Base-by-base conservation (phyloP, 1,140 invertebrate genomes). In the Drosophila rhopaloa region DNA sequence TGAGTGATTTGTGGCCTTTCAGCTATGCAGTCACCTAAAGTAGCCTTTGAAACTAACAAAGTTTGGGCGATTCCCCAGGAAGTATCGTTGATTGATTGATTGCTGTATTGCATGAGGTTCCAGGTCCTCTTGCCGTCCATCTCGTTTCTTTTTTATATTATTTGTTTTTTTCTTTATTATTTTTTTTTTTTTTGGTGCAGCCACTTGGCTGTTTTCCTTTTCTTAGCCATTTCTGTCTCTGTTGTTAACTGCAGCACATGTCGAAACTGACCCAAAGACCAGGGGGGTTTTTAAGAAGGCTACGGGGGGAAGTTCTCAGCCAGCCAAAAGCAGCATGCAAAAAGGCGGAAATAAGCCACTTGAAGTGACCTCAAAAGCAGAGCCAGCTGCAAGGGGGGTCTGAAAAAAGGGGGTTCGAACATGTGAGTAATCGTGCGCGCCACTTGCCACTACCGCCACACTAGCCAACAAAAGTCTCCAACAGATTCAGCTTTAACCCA, bases 261-360 rank as follows among this genome's bases (percentile, higher is more conserved):
- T 43, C 53, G 66, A 67, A 80, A 73, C 77, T 80, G 81, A 83
- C 80, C 80, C 63, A 63, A 55, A 55, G 47, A 19, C 14, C 19
- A 53, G 19, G n/a, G n/a, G 32, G 10, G 5, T 8, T 29, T 48
- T 29, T 7, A 7, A 6, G 32, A 8, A 27, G 16, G 54, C 38
- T 24, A n/a, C 51, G 5, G 29, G 9, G 54, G 16, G 38, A 13
- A 29, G 24, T 35, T 44, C 38, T 29, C 38, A 19, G 46, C 37
- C 46, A 32, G 51, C 53, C 61, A 55, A 44, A 43, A 66, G 57
- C 47, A 61, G 70, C 76, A 84, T 80, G 79, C 66, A 74, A 77
- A 90, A 81, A 84, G 84, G 84, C 84, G 84, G 84, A 89, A 90
- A 89, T 90, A 89, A 84, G 81, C 85, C 84, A 89, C 84, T 89